These are phyloP conservation scores for Caenorhabditis tropicalis DNA, from an alignment of 1,140 invertebrate genomes.

Conservation along the genomic window DNA sequence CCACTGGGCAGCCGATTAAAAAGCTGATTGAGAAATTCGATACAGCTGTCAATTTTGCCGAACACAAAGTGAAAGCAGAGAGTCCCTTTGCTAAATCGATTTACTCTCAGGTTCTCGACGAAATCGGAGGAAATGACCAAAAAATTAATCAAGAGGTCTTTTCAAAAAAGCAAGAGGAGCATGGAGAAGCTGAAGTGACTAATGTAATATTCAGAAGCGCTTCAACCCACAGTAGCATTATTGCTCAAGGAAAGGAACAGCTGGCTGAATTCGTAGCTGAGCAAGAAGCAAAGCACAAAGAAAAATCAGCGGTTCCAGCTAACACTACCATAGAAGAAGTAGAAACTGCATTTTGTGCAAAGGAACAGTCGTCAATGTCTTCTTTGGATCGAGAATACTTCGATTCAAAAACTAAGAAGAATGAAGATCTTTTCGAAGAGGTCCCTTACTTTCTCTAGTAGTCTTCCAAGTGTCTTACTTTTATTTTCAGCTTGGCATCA, in stretches of 20 bases:
- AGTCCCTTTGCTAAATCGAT: not conserved
- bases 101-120: slow-evolving; percentile 3
- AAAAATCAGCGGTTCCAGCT: not conserved
- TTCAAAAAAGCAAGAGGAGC: not conserved
- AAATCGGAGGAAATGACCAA: not conserved
- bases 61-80: not conserved
- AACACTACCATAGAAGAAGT: not conserved
- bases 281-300: slow-evolving; percentile 20
- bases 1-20: not conserved
- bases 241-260: slow-evolving; percentile 12
- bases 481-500: not conserved
- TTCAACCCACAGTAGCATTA: slow-evolving; percentile 29
- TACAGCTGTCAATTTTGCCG: not conserved
- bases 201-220: slow-evolving; percentile 32
- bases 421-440: slow-evolving; percentile 4
- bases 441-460: not conserved
- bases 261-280: slow-evolving; percentile 38
- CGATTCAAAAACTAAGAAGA: not conserved
- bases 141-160: not conserved
- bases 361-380: slow-evolving; percentile 27
- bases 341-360: slow-evolving; percentile 10
- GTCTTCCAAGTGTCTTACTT: not conserved
- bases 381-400: slow-evolving; percentile 27
- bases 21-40: slow-evolving; percentile 13
- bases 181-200: slow-evolving; percentile 10